Conservation (phyloP, 2,113 vertebrate species). For the Pterocles orientalis region DNA sequence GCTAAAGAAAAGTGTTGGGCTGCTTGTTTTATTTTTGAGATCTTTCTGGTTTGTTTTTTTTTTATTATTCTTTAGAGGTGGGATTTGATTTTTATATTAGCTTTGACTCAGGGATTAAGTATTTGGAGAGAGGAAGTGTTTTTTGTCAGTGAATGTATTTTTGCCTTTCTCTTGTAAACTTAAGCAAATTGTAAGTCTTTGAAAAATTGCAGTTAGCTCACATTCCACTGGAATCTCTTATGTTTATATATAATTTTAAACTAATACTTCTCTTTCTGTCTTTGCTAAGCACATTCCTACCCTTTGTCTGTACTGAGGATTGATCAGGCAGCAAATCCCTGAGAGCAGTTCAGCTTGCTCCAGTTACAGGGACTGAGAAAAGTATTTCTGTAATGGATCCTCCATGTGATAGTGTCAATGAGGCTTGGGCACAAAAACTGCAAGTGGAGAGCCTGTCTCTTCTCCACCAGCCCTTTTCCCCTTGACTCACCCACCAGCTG, state of each 20-base stretch:
- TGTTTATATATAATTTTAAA: background rate
- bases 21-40: background rate
- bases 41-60: background rate
- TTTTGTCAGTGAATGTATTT: background rate
- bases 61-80: background rate
- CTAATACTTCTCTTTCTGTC: background rate
- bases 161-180: background rate
- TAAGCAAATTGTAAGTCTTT: background rate
- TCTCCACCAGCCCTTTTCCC: background rate
- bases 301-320: background rate
- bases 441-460: background rate
- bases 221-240: background rate
- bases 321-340: background rate
- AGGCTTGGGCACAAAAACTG: background rate
- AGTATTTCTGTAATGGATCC: background rate
- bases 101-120: background rate
- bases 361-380: background rate
- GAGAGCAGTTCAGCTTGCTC: background rate
- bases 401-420: accelerated
- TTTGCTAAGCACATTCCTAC: background rate
- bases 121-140: background rate
- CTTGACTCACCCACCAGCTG: accelerated
- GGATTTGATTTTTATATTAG: background rate
- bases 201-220: background rate
- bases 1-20: background rate